Evolutionary conservation across 2,797 vertebrate genomes (phyloP).

Genomic region (Synanceia verrucosa): DNA sequence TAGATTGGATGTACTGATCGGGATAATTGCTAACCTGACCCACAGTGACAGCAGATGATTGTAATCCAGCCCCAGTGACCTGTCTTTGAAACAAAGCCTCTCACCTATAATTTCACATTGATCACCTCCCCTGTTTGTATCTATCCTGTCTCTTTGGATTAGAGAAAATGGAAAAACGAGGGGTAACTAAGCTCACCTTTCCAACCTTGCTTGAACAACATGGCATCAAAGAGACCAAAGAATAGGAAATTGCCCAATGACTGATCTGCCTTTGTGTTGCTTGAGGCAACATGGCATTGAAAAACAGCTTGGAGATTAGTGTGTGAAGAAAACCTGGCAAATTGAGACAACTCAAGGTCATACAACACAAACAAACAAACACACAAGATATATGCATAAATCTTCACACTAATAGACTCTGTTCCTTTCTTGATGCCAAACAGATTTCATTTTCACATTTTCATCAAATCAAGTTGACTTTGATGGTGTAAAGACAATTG

Average conservation of each 20-base stretch:
- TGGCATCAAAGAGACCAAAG: slow-evolving; percentile 19
- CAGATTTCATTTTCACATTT: slow-evolving; percentile 24
- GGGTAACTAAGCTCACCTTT: slow-evolving; percentile 9
- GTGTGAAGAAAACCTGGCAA: slow-evolving; percentile 10
- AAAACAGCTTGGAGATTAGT: slow-evolving; percentile 34
- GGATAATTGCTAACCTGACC: slow-evolving; percentile 10
- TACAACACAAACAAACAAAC: neutral
- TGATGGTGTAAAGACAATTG: slow-evolving; percentile 39
- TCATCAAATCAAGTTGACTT: slow-evolving; percentile 37
- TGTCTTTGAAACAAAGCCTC: slow-evolving; percentile 21
- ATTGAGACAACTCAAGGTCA: slow-evolving; percentile 37
- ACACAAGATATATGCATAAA: neutral
- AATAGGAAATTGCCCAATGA: slow-evolving; percentile 33
- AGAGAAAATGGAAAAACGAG: slow-evolving; percentile 10
- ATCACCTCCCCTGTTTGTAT: slow-evolving; percentile 21
- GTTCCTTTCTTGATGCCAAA: too few relatives aligned
- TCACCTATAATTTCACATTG: slow-evolving; percentile 30
- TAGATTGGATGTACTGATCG: slow-evolving; percentile 13
- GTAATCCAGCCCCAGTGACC: neutral
- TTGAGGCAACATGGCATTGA: slow-evolving; percentile 20
- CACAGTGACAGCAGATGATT: neutral
- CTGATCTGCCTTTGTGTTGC: slow-evolving; percentile 38
- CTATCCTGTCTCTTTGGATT: slow-evolving; percentile 35
- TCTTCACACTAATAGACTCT: slow-evolving; percentile 1
- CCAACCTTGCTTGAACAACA: slow-evolving; percentile 5